A percentile compares a stretch with the other conserved stretches of the same genome.
Conservation (phyloP, 2,797 vertebrate species). For the Mareca strepera region DNA sequence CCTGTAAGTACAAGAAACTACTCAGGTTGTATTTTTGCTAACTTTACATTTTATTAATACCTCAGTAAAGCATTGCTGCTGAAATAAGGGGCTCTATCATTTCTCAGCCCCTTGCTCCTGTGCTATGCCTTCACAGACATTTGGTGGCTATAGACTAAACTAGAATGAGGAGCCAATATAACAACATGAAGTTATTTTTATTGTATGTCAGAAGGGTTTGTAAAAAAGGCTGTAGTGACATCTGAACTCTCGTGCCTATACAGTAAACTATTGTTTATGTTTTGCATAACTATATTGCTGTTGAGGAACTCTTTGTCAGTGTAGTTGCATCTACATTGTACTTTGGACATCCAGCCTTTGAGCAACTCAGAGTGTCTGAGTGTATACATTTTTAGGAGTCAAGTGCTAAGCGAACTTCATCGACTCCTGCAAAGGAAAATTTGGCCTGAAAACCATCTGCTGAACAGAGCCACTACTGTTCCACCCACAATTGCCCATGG, state of each 20-base stretch:
- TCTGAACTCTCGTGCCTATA: not conserved
- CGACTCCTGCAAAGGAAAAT: not conserved
- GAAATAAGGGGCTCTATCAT: not conserved
- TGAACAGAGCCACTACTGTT: not conserved
- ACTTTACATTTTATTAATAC: not conserved
- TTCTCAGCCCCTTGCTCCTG: not conserved
- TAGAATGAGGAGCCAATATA: not conserved
- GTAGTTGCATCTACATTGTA: not conserved
- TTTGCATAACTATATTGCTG: not conserved
- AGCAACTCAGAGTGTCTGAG: not conserved
- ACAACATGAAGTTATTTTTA: not conserved
- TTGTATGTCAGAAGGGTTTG: not conserved
- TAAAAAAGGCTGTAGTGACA: not conserved
- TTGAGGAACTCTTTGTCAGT: not conserved
- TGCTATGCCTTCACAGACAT: not conserved
- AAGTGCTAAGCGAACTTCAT: not conserved
- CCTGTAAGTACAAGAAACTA: not conserved
- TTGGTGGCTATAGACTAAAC: not conserved
- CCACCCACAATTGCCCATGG: not conserved
- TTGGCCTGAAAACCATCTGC: not conserved
- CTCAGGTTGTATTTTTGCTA: not conserved
- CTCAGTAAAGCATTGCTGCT: not conserved
- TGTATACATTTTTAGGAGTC: not conserved
- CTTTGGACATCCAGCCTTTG: not conserved
- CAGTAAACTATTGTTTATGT: not conserved